Evolutionary conservation across 2,888 invertebrate species (phyloP).

Genomic region (Drosophila mercatorum): DNA sequence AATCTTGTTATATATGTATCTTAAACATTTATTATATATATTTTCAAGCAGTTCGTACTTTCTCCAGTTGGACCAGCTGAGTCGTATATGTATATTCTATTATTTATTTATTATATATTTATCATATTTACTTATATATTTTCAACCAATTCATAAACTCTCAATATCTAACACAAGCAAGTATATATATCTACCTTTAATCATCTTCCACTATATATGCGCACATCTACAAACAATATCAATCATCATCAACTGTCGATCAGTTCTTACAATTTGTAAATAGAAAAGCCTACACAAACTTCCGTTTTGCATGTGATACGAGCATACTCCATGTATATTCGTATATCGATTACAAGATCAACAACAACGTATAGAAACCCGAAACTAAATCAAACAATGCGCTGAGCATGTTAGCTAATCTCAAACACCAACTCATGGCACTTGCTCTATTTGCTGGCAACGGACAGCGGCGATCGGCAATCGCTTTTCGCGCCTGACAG

Average conservation of each 20-base stretch:
- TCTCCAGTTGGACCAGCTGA: too few relatives aligned
- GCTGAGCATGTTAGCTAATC: conserved; percentile 55
- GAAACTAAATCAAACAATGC: conserved; percentile 35
- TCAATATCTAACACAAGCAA: neutral
- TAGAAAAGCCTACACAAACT: conserved; percentile 41
- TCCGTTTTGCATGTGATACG: conserved; percentile 51
- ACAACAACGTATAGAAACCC: conserved; percentile 16
- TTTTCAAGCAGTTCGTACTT: too few relatives aligned
- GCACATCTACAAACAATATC: conserved; percentile 8
- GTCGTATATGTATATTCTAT: too few relatives aligned
- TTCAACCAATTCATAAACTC: neutral
- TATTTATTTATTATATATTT: too few relatives aligned
- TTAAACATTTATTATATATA: too few relatives aligned
- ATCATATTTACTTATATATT: neutral
- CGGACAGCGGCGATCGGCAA: conserved; percentile 1
- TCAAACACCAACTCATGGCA: conserved; percentile 37
- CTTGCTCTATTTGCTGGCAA: conserved; percentile 59
- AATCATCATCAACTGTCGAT: conserved; percentile 5
- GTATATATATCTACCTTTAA: too few relatives aligned
- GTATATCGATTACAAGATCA: conserved; percentile 70
- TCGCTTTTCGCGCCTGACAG: conserved; percentile 61
- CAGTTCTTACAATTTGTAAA: neutral
- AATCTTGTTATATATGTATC: too few relatives aligned
- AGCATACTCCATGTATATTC: conserved; percentile 1
- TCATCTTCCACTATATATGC: neutral